These are phyloP conservation scores for Labrus mixtus DNA, from an alignment of 2,113 vertebrate species.

Conservation along the genomic window DNA sequence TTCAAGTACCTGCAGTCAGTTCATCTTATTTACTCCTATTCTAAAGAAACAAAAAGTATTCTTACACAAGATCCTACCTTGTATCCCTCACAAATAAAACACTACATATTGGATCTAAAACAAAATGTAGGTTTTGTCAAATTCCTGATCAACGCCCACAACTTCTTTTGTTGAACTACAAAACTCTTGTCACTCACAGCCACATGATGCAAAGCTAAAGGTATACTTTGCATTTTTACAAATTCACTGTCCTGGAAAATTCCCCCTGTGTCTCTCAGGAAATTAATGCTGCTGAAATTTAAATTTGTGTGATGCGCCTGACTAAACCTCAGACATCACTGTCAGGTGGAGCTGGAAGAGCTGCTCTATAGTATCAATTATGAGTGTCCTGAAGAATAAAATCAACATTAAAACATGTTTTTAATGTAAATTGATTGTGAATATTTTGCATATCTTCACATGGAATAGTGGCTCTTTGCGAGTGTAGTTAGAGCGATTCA, in stretches of 20 bases:
- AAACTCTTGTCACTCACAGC: neutral
- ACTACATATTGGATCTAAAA: conserved; percentile 1
- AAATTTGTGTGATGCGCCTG: neutral
- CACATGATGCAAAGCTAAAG: conserved; percentile 39
- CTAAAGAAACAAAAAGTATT: neutral
- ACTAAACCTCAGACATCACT: neutral
- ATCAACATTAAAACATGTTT: neutral
- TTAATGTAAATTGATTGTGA: neutral
- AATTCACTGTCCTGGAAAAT: conserved; percentile 64
- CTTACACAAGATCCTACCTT: neutral
- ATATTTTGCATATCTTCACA: too few relatives aligned
- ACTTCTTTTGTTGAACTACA: neutral
- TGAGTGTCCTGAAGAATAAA: neutral
- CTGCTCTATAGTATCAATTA: neutral
- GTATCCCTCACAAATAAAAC: too few relatives aligned
- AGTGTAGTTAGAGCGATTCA: too few relatives aligned
- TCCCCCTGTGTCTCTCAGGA: neutral
- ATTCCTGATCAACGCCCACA: neutral
- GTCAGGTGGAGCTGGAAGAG: neutral
- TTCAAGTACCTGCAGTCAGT: neutral
- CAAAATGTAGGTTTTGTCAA: conserved; percentile 8
- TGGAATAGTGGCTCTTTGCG: neutral
- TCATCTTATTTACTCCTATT: neutral
- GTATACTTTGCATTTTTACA: conserved; percentile 35
- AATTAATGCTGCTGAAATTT: conserved; percentile 4